Evolutionary conservation across 2,797 vertebrate species (phyloP), one percentile per base, ranked within the genome.

Genomic region (Acropternis orthonyx): DNA sequence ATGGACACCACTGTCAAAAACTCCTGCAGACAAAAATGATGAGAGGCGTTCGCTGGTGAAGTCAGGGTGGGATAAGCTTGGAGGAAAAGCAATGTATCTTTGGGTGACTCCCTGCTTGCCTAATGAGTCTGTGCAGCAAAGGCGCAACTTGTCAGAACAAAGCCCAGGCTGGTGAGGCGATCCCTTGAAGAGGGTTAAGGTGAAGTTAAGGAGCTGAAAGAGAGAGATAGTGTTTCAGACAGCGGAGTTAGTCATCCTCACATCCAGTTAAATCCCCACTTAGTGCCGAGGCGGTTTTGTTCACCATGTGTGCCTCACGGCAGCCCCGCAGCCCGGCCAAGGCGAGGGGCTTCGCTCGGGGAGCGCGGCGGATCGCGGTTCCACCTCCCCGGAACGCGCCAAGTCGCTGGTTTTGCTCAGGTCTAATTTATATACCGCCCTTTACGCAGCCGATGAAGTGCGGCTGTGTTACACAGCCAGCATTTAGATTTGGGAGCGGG

Each of bases 91-190:
- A 11, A 1, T 58, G 82, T 34, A 22, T 91, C 91, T 91, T 65
- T n/a, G 76, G 81, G 89, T 78, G 78, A 85, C 89, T 95, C 89
- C 95, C 79, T 3, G 7, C 93, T 85, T 28, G 59, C 93, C 79
- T 94, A 32, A 79, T 46, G 91, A 68, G 59, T 51, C 83, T 43
- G 58, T 73, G 74, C 85, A 55, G 75, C 52, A 11, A 67, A 81
- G 92, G 93, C 80, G 84, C 81, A 72, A 85, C 91, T 85, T 95
- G 81, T 92, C 85, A 90, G 89, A 92, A 90, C 89, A 94, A 90
- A 92, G 92, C 89, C 89, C 81, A 22, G 62, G 74, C 94, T 77
- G 71, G 56, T 23, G 34, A 41, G 23, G 68, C 37, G 27, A 77
- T 82, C 79, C 81, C 80, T 86, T 9, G 12, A 20, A 85, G 88